phyloP scores from a whole-genome alignment of 2,888 invertebrate species.

The Microctonus brassicae region DNA sequence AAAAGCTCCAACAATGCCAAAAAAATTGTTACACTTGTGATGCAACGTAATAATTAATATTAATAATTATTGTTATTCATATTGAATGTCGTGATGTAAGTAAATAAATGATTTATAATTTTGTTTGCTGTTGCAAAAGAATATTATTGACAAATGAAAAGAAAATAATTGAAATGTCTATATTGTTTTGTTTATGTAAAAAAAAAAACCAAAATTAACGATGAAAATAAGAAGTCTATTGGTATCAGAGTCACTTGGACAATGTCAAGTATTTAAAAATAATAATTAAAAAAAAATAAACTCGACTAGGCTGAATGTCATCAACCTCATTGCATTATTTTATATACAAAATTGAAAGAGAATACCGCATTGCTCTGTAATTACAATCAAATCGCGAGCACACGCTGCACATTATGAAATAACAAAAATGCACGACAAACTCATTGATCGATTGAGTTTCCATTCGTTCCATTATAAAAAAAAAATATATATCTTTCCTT shows the following conservation, averaged over 20 bases:
- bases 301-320: neutral
- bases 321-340: conserved; percentile 5
- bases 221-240: neutral
- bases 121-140: neutral
- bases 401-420: neutral
- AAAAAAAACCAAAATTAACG: neutral
- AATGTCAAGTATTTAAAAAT: neutral
- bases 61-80: neutral
- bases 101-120: neutral
- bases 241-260: neutral
- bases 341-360: conserved; percentile 5
- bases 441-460: conserved; percentile 6
- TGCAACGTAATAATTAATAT: neutral
- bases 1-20: neutral
- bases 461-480: neutral
- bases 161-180: neutral
- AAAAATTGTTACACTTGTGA: neutral
- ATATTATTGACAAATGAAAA: neutral
- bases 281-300: too few species aligned
- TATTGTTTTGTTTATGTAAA: neutral
- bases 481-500: neutral
- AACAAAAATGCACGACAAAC: neutral
- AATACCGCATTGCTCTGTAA: neutral
- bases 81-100: neutral
- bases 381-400: neutral